phyloP scores from a whole-genome alignment of 2,797 vertebrate genomes.

The Pitangus sulphuratus region DNA sequence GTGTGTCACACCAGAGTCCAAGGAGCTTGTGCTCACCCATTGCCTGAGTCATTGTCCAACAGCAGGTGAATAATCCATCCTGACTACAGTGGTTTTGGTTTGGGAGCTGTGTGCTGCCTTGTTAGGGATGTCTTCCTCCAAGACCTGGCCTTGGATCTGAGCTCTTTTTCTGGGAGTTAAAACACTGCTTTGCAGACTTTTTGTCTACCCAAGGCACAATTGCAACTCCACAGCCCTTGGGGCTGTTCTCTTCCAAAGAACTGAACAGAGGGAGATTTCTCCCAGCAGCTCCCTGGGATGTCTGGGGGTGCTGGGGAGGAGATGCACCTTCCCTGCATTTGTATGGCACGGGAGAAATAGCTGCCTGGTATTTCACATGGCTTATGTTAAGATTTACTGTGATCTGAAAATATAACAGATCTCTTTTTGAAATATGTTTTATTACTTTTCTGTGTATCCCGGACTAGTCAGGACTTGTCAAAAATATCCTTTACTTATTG shows the following conservation, averaged over 20 bases:
- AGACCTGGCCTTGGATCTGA: background rate
- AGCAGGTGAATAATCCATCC: background rate
- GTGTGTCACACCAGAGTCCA: background rate
- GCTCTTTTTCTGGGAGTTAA: background rate
- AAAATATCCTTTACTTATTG: constrained; percentile 52
- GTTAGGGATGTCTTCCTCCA: background rate
- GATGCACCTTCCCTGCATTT: background rate
- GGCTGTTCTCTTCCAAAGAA: background rate
- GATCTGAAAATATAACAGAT: constrained; percentile 47
- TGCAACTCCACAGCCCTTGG: background rate
- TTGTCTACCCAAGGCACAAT: background rate
- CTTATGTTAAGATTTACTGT: constrained; percentile 43
- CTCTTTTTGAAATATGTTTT: constrained; percentile 45
- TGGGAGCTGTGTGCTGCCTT: background rate
- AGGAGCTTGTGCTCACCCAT: background rate
- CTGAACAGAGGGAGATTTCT: background rate
- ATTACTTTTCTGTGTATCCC: constrained; percentile 41
- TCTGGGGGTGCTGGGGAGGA: background rate
- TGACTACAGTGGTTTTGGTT: background rate
- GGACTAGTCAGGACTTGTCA: constrained; percentile 42
- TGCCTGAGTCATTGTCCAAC: background rate
- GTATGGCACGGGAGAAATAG: background rate
- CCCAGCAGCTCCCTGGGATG: background rate
- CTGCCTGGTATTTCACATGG: background rate
- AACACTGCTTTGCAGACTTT: background rate